Percentiles rank a stretch among this genome's conserved stretches.
Conservation (phyloP, 2,797 vertebrate species). For the Schizopygopsis malacanthus region DNA sequence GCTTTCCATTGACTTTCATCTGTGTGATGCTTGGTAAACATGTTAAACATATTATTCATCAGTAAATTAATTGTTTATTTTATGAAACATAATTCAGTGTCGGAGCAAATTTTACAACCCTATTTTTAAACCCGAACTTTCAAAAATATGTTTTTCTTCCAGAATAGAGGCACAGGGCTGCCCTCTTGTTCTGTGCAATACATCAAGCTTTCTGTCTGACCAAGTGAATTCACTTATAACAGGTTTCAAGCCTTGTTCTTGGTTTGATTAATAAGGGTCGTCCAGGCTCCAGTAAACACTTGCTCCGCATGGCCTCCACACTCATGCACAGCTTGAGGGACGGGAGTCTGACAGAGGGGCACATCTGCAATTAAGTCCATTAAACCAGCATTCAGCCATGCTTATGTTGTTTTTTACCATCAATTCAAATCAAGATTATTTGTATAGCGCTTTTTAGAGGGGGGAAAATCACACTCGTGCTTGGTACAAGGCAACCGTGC, state of each 20-base stretch:
- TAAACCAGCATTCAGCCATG: conserved; percentile 36
- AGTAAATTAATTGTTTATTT: not conserved
- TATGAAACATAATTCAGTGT: not conserved
- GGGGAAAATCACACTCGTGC: no score
- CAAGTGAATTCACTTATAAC: conserved; percentile 5
- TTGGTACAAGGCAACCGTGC: no score
- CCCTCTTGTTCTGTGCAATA: conserved; percentile 10
- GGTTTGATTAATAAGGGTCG: conserved; percentile 51
- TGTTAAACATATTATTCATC: not conserved
- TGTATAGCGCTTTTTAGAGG: no score
- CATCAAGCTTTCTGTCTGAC: conserved; percentile 13
- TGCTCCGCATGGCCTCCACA: conserved; percentile 32
- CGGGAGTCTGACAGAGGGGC: conserved; percentile 17
- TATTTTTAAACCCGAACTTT: not conserved
- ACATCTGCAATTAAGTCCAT: conserved; percentile 46
- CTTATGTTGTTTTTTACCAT: conserved; percentile 29
- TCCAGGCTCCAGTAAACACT: conserved; percentile 34
- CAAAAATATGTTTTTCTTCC: not conserved
- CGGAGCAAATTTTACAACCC: not conserved
- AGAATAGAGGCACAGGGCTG: not conserved
- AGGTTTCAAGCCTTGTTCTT: conserved; percentile 32
- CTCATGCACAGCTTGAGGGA: conserved; percentile 14
- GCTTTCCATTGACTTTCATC: not conserved
- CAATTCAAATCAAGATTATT: not conserved
- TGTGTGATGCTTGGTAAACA: not conserved